Evolutionary conservation across 2,113 vertebrate genomes (phyloP).

Genomic region (Motacilla alba): DNA sequence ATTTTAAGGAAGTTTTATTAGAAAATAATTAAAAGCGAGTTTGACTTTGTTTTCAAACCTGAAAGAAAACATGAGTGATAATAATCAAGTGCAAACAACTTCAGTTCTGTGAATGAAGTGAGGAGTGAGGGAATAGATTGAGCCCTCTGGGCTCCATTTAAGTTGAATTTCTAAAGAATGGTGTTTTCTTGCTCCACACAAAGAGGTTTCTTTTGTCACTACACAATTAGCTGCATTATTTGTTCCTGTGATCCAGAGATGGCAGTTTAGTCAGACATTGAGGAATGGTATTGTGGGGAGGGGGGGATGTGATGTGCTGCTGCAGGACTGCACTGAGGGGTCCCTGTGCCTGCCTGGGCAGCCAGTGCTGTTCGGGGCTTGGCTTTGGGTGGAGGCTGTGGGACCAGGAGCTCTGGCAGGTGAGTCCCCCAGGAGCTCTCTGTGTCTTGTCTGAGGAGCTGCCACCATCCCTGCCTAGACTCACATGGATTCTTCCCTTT

Average conservation of each 20-base stretch:
- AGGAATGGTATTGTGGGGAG: rapidly evolving
- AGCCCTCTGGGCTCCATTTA: not conserved
- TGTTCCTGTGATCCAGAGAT: not conserved
- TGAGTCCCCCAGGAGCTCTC: not conserved
- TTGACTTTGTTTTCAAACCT: slow-evolving; percentile 24
- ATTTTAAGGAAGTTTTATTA: not conserved
- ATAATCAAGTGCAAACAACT: slow-evolving; percentile 14
- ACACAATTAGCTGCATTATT: not conserved
- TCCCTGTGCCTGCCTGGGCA: not conserved
- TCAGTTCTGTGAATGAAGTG: not conserved
- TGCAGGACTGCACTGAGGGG: not conserved
- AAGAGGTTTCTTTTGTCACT: not conserved
- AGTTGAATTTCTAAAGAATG: not conserved
- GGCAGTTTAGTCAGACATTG: not conserved
- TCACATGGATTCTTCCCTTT: not conserved
- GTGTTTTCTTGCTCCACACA: not conserved
- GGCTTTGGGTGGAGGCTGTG: not conserved
- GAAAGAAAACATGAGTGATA: slow-evolving; percentile 3
- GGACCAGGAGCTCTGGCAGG: not conserved
- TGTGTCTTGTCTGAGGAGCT: not conserved
- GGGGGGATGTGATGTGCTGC: not conserved
- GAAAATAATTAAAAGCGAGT: slow-evolving; percentile 35
- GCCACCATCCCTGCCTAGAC: not conserved
- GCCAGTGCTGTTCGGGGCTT: not conserved
- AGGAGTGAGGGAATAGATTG: not conserved